Base-by-base conservation (phyloP, 2,113 vertebrate genomes). In the Sardina pilchardus region DNA sequence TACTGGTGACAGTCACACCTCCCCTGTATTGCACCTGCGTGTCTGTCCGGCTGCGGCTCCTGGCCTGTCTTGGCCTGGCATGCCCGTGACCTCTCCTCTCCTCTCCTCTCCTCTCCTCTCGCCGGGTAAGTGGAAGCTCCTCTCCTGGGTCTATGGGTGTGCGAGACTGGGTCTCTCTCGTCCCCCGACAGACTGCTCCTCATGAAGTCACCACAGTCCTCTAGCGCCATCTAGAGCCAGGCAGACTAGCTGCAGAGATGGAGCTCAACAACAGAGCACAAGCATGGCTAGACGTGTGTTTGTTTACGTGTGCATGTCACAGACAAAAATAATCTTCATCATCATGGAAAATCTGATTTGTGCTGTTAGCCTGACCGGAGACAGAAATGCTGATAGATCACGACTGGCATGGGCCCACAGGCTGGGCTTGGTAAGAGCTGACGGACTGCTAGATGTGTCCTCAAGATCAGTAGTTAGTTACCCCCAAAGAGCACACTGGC, bases 171-270 rank as follows among this genome's bases (percentile, higher is more conserved):
- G n/a, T n/a, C n/a, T n/a, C n/a, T n/a, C n/a, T n/a, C n/a, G n/a
- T n/a, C n/a, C n/a, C n/a, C n/a, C n/a, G n/a, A n/a, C n/a, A n/a
- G n/a, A n/a, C 26, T 17, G 30, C 7, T 84, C 88, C 67, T 30
- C 81, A 82, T 17, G 71, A 34, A 63, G 81, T 82, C 86, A 85
- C 71, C 39, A 87, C 56, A 86, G 89, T 93, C 63, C 88, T 93
- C 44, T 89, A 92, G 91, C 91, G 92, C 94, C 94, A 93, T 92
- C 94, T 94, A 93, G 92, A 83, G 94, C 85, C 47, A 82, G 34
- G 78, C 53, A 24, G 24, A 24, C 84, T 30, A n/a, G 82, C 17
- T 26, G 85, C 4, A 30, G 42, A 7, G 16, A 7, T 63, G 7
- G 24, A 63, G 30, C 34, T 9, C 8, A 78, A 17, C 17, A 34